These are phyloP conservation scores for Drosophila macrospina DNA, from an alignment of 2,888 invertebrate species.

Conservation along the genomic window DNA sequence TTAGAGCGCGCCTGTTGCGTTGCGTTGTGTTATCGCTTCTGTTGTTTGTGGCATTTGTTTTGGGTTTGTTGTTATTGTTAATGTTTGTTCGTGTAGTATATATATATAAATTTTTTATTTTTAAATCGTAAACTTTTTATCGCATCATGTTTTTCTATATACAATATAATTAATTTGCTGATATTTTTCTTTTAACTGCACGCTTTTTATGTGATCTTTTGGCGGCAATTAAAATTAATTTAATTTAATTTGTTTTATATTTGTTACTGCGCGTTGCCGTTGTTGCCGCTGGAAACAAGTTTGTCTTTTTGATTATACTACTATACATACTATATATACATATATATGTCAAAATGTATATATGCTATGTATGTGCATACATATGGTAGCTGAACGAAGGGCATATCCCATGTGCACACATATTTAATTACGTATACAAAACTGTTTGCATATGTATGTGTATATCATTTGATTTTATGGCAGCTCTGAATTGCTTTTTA, in stretches of 20 bases:
- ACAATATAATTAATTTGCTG: conserved; percentile 78
- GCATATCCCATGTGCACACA: conserved; percentile 48
- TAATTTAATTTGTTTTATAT: conserved; percentile 77
- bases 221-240: conserved; percentile 77
- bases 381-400: conserved; percentile 49
- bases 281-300: conserved; percentile 67
- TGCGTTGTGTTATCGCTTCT: conserved; percentile 51
- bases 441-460: conserved; percentile 7
- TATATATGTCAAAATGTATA: conserved; percentile 11
- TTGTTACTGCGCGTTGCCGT: conserved; percentile 54
- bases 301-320: conserved; percentile 65
- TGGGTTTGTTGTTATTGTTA: conserved; percentile 23
- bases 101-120: conserved; percentile 50
- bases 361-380: conserved; percentile 2
- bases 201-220: conserved; percentile 77
- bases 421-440: conserved; percentile 42
- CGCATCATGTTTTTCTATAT: conserved; percentile 71
- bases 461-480: conserved; percentile 75
- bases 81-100: conserved; percentile 17
- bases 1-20: conserved; percentile 31
- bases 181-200: conserved; percentile 74
- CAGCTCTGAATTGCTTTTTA: conserved; percentile 71
- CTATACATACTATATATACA: conserved; percentile 15
- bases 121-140: conserved; percentile 70
- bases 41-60: conserved; percentile 31